Base-by-base conservation (phyloP, 2,888 invertebrate species). In the Graphium colonna region DNA sequence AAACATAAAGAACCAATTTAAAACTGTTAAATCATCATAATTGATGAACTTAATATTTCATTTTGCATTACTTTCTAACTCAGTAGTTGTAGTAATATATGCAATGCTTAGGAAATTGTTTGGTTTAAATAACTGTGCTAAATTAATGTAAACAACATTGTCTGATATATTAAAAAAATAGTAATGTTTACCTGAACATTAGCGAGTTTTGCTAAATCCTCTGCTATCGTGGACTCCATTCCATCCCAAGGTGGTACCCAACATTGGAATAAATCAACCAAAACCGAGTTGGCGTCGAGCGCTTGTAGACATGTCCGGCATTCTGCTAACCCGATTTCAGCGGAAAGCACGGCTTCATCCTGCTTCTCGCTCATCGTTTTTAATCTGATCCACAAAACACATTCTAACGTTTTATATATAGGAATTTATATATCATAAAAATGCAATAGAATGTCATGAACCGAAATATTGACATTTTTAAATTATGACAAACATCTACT, bases 301-400 rank as follows among this genome's bases (percentile, higher is more conserved):
- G 63, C 64, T 55, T 68, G 63, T 1, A 84, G 69, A 61, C 86
- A 87, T 44, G 79, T 70, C 1, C 86, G 77, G 56, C 86, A 87
- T 68, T 82, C 80, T 40, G 59, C 31, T 38, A 59, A 55, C 33
- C 45, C 48, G n/a, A 50, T 45, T 51, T 58, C 57, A 9, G 47
- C 54, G 21, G 59, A 53, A 16, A 54, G 39, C n/a, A 38, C 44
- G n/a, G 40, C 16, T 39, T 51, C 51, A 15, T 42, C 51, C 18
- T 55, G 39, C 16, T 59, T 41, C 53, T 52, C 36, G 43, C 55
- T 45, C 59, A 59, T 60, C 51, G 40, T 44, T 42, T 15, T 50
- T 45, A 49, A 56, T 15, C 54, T 55, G 38, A 28, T 18, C 21
- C 26, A 50, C 26, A 45, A 33, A 42, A 50, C 12, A 13, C 36